Conservation (phyloP, 2,888 invertebrate genomes). For the Dryobotodes eremita region DNA sequence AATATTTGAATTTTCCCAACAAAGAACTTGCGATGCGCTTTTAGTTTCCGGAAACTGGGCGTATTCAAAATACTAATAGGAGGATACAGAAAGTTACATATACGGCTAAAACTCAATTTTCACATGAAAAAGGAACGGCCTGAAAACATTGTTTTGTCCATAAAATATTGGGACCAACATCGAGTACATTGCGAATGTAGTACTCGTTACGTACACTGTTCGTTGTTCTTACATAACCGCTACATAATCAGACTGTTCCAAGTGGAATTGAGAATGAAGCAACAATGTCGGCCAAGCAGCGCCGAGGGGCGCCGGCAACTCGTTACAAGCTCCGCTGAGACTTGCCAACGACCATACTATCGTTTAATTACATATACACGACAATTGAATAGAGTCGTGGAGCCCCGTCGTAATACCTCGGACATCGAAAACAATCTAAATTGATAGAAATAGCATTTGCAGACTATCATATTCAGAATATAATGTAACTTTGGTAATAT, state of each 20-base stretch:
- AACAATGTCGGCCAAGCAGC: slow-evolving; percentile 68
- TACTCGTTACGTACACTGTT: slow-evolving; percentile 33
- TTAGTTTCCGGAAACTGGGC: slow-evolving; percentile 8
- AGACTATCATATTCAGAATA: neutral
- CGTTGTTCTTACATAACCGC: slow-evolving; percentile 48
- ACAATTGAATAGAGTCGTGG: slow-evolving; percentile 74
- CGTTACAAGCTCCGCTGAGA: slow-evolving; percentile 77
- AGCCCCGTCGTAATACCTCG: slow-evolving; percentile 18
- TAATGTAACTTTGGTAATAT: neutral
- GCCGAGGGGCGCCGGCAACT: slow-evolving; percentile 68
- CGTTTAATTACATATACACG: slow-evolving; percentile 75
- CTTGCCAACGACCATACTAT: slow-evolving; percentile 76
- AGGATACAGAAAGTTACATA: neutral
- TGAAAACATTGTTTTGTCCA: neutral
- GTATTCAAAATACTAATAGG: slow-evolving; percentile 26
- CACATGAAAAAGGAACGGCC: neutral
- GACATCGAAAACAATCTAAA: slow-evolving; percentile 18
- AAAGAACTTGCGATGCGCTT: slow-evolving; percentile 53
- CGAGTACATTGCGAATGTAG: slow-evolving; percentile 11
- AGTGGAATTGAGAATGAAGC: slow-evolving; percentile 78
- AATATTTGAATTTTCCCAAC: slow-evolving; percentile 72
- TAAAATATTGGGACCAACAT: neutral
- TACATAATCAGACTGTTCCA: slow-evolving; percentile 55
- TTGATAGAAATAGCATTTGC: slow-evolving; percentile 17
- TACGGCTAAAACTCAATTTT: slow-evolving; percentile 6